These are phyloP conservation scores for Proterorhinus semilunaris DNA, from an alignment of 2,113 vertebrate genomes.

Conservation along the genomic window DNA sequence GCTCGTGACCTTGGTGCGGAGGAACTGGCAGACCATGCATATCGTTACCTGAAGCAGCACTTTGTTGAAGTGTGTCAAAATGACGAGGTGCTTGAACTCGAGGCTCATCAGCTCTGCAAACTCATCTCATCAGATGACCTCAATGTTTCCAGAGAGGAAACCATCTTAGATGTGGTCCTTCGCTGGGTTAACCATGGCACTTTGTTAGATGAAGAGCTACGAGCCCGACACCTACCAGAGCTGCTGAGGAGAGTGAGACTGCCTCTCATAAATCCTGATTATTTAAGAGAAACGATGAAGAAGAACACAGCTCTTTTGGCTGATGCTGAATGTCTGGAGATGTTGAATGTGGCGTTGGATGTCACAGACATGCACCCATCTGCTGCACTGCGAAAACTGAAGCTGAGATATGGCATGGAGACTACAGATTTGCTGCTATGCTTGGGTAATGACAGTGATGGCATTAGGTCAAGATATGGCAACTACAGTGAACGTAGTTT, in stretches of 20 bases:
- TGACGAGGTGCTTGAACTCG: constrained; percentile 90
- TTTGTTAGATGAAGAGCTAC: constrained; percentile 57
- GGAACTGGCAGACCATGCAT: constrained; percentile 84
- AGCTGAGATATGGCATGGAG: constrained; percentile 95
- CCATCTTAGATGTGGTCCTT: constrained; percentile 90
- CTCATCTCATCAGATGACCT: constrained; percentile 92
- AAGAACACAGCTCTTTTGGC: constrained; percentile 86
- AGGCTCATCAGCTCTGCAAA: constrained; percentile 83
- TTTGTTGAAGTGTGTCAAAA: constrained; percentile 90
- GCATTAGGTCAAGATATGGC: constrained; percentile 87
- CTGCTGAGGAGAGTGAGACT: constrained; percentile 89
- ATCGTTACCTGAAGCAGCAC: constrained; percentile 85
- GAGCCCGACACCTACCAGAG: constrained; percentile 78
- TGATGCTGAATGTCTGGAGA: constrained; percentile 79
- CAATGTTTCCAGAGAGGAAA: constrained; percentile 91
- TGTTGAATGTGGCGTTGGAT: constrained; percentile 71
- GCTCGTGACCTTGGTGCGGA: constrained; percentile 90
- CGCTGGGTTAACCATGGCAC: constrained; percentile 83
- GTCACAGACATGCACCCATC: constrained; percentile 67
- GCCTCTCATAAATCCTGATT: constrained; percentile 82
- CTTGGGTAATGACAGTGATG: constrained; percentile 85
- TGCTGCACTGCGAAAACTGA: constrained; percentile 75
- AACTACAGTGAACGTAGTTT: constrained; percentile 91
- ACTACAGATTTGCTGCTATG: constrained; percentile 91
- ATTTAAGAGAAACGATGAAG: constrained; percentile 82